Base-by-base conservation (phyloP, 2,888 invertebrate genomes). In the Melangyna quadrimaculata region DNA sequence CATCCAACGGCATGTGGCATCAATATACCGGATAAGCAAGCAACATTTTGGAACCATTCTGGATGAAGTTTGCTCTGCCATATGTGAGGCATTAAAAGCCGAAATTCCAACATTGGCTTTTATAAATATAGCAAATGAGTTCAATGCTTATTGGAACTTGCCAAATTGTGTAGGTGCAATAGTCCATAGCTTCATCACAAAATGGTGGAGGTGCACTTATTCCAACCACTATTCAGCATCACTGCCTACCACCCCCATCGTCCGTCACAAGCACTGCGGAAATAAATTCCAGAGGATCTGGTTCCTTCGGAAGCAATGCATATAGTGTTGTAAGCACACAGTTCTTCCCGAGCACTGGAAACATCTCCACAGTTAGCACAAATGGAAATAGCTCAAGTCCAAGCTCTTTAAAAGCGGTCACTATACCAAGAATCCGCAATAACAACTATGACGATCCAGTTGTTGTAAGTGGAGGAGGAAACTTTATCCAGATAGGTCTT, bases 341-440 rank as follows among this genome's bases (percentile, higher is more conserved):
- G 17, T 89, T 88, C 51, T 88, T 87, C 27, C 87, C 88, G 8
- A 88, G 88, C 70, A 88, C 87, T 78, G 92, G 61, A 89, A 92
- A 17, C 91, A 91, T 88, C 88, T 90, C 75, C 88, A 88, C 67
- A 87, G 32, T 80, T 22, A 89, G 89, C 70, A 88, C 88, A 45
- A 90, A 89, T 87, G 89, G 89, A 63, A 90, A 89, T 2, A 90
- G 87, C 55, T 88, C 87, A 71, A 88, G 78, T 71, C 88, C 87
- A 35, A 83, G 84, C 69, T 86, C 88, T 73, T 27, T 89, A 45
- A 91, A 96, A 48, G 95, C 96, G 1, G 95, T 95, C 24, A 96
- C 96, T 1, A 91, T 96, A 65, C 96, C 96, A 0, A 93, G 96
- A 80, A 96, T 96, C 88, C 95, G 87, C 27, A 88, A 87, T 61